These are phyloP conservation scores for Micronycteris hirsuta DNA, from an alignment of 2,113 vertebrate genomes.

Conservation along the genomic window DNA sequence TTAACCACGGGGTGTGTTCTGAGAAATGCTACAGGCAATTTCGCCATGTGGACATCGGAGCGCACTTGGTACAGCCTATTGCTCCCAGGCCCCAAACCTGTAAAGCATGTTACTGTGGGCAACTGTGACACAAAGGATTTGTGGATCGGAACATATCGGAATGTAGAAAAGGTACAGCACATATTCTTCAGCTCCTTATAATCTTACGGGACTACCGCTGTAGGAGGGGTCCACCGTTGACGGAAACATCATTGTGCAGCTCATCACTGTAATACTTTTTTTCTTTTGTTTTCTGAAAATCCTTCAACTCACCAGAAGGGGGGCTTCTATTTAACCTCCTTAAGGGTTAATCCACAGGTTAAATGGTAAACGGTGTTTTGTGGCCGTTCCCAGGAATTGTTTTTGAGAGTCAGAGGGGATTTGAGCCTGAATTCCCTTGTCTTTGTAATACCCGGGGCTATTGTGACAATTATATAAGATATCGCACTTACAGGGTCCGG, in stretches of 20 bases:
- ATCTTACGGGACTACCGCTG: background rate
- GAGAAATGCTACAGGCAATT: background rate
- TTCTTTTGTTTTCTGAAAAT: slow-evolving; percentile 16
- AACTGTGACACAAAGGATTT: background rate
- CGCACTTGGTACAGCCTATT: background rate
- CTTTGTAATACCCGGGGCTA: background rate
- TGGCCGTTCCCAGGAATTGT: background rate
- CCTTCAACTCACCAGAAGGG: background rate
- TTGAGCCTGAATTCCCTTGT: background rate
- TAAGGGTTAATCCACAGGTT: background rate
- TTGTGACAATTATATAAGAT: background rate
- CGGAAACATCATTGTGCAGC: background rate
- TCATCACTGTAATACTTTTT: background rate
- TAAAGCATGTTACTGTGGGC: background rate
- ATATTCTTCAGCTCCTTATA: background rate
- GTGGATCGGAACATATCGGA: background rate
- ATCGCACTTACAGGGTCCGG: background rate
- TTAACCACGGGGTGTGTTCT: background rate
- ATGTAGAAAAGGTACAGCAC: background rate
- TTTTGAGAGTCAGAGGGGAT: background rate
- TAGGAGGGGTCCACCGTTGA: background rate
- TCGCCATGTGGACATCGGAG: background rate
- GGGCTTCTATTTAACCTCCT: background rate
- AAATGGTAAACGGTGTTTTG: background rate
- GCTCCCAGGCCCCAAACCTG: background rate